A percentile compares a stretch with the other conserved stretches of the same genome.
Conservation (phyloP, 2,113 vertebrate species). For the Callaeas wilsoni region DNA sequence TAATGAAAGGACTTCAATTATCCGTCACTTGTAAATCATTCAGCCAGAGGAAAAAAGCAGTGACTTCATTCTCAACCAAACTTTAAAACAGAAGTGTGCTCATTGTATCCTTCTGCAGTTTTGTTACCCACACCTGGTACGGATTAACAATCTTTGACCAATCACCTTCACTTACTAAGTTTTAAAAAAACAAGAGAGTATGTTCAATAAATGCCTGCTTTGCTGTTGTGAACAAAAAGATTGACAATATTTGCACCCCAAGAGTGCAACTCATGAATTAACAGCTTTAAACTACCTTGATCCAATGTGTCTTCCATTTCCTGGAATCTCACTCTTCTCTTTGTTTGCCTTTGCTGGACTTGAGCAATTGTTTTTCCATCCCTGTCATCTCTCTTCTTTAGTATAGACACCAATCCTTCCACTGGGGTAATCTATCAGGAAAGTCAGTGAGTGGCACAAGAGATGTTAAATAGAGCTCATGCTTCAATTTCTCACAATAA, state of each 20-base stretch:
- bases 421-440: constrained; percentile 79
- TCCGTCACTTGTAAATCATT: not conserved
- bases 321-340: constrained; percentile 90
- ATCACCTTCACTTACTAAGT: not conserved
- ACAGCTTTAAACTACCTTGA: constrained; percentile 74
- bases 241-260: not conserved
- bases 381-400: constrained; percentile 83
- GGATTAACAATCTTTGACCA: not conserved
- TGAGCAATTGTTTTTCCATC: constrained; percentile 59
- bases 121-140: not conserved
- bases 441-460: not conserved
- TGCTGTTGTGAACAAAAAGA: not conserved
- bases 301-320: constrained; percentile 87
- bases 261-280: not conserved
- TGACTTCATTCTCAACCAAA: not conserved
- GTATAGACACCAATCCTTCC: constrained; percentile 89
- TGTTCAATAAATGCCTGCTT: not conserved
- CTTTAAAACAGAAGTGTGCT: not conserved
- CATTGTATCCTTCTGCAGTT: not conserved
- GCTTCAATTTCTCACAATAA: not conserved
- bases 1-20: not conserved
- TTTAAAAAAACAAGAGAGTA: not conserved
- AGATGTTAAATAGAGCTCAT: not conserved
- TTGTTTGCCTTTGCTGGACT: constrained; percentile 73
- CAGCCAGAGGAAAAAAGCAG: not conserved